Percentiles rank a stretch among this genome's conserved stretches.
phyloP scores from a whole-genome alignment of 2,113 vertebrate species.

The Trichomycterus rosablanca region DNA sequence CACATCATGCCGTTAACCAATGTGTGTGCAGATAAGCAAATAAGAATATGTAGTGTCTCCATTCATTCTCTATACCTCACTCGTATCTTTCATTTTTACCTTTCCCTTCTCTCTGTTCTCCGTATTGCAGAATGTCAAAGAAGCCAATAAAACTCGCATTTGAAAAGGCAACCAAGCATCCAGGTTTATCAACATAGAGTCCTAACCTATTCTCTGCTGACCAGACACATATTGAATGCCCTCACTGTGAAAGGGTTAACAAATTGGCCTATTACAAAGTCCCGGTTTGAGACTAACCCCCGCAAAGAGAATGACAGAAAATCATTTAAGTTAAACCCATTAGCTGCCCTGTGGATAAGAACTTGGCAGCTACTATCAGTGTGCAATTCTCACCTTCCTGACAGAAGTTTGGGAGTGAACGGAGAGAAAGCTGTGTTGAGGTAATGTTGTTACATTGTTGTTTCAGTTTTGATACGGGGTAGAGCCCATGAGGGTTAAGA shows the following conservation, averaged over 20 bases:
- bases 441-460: constrained; percentile 36
- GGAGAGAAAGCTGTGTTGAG: constrained; percentile 30
- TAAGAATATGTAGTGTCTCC: background rate
- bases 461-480: constrained; percentile 16
- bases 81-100: background rate
- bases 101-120: constrained; percentile 3
- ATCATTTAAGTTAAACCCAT: constrained; percentile 54
- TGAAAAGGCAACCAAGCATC: constrained; percentile 60
- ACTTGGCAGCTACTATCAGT: constrained; percentile 51
- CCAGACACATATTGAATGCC: constrained; percentile 46
- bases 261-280: constrained; percentile 50
- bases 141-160: constrained; percentile 84
- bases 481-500: constrained; percentile 34
- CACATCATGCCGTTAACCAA: background rate
- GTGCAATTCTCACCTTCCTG: constrained; percentile 40
- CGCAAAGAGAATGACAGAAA: constrained; percentile 50
- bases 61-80: background rate
- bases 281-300: constrained; percentile 44
- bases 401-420: constrained; percentile 36
- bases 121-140: constrained; percentile 43
- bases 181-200: constrained; percentile 43
- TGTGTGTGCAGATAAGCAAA: no score
- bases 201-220: constrained; percentile 43
- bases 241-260: constrained; percentile 49
- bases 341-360: constrained; percentile 44